Base-by-base conservation (phyloP, 2,888 invertebrate species). In the Prenolepis imparis region DNA sequence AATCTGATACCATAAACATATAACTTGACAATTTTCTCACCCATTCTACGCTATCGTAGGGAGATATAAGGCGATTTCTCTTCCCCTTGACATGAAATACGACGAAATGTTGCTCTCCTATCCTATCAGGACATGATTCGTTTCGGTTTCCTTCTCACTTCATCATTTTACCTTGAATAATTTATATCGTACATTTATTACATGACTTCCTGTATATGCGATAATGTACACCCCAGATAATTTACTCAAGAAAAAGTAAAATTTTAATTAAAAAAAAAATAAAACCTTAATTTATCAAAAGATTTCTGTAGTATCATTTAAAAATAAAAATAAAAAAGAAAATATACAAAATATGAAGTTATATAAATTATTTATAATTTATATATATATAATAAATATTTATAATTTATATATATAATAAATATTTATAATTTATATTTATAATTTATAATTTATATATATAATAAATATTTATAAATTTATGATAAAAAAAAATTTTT, bases 21-120 rank as follows among this genome's bases (percentile, higher is more conserved):
- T 18, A 75, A 36, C 12, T n/a, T 11, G 1, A 74, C 9, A 74
- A 74, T 48, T 74, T 74, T 48, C 74, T 90, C 88, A 90, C 91
- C 90, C 90, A 90, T 90, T 90, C 90, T 90, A 86, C 82, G 75
- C 52, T 84, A 77, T 75, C 74, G 86, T 68, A 85, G 83, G 72
- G 67, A 84, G 84, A 72, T 70, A 82, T 67, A 61, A 82, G 68
- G 52, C 32, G 59, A 78, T 21, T 72, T 57, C 48, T 85, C 84
- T 66, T 87, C 81, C 74, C 81, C 67, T 81, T 83, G 82, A 89
- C 86, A 90, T 84, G 85, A 82, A 84, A 88, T 81, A 84, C 82
- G 66, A 74, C 64, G 63, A 73, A 75, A 80, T 78, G 83, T 64
- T 84, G 74, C 87, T 82, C 59, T 59, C 61, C 59, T 32, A 32